Evolutionary conservation across 2,888 invertebrate species (phyloP).

Genomic region (Acanthosepion pharaonis): DNA sequence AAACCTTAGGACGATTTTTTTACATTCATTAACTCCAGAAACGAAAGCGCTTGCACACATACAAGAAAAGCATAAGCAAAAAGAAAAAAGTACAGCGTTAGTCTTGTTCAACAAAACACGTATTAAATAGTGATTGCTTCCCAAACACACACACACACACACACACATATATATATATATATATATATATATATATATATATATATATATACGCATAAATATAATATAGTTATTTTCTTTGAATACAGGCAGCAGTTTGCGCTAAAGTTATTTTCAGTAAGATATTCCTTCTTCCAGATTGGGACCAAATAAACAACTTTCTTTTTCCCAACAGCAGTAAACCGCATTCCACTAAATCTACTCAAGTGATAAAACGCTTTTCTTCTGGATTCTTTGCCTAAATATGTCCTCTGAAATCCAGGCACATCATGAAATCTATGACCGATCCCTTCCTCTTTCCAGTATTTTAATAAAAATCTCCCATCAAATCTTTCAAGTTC

Average conservation of each 20-base stretch:
- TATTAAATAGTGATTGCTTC: no score
- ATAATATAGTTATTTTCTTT: background rate
- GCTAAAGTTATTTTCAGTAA: background rate
- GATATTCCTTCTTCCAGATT: background rate
- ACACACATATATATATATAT: background rate
- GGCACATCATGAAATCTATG: background rate
- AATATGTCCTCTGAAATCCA: background rate
- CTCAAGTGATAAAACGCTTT: background rate
- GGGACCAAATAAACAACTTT: background rate
- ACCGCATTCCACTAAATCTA: background rate
- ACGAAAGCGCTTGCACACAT: no score
- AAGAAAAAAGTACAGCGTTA: no score
- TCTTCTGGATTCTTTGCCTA: background rate
- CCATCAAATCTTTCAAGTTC: background rate
- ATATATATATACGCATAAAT: background rate
- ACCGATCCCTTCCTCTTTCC: background rate
- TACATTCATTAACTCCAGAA: no score
- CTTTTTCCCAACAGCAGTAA: background rate
- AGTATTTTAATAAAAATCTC: constrained; percentile 6
- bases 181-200: background rate
- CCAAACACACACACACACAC: no score
- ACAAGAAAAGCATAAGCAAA: no score
- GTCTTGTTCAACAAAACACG: no score
- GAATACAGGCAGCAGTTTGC: background rate
- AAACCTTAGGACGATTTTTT: no score